Percentiles rank a stretch among this genome's conserved stretches.
Evolutionary conservation across 1,140 invertebrate species (phyloP).

Genomic region (Drosophila eugracilis): DNA sequence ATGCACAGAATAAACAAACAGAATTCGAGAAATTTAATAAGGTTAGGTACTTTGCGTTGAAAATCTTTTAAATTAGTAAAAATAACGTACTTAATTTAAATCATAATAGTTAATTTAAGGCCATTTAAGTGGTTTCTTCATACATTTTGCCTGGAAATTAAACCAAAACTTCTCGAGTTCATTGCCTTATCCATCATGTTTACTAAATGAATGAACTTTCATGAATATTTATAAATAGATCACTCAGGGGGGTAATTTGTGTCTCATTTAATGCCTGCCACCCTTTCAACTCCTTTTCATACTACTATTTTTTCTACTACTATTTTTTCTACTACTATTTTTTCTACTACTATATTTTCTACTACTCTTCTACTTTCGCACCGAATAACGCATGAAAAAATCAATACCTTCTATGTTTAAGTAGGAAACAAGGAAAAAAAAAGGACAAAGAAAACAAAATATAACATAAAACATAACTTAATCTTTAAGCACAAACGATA

Average conservation of each 20-base stretch:
- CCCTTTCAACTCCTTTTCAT: not conserved
- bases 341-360: too few relatives aligned
- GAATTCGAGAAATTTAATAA: not conserved
- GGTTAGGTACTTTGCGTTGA: too few relatives aligned
- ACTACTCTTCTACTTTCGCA: not conserved
- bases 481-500: constrained; percentile 40
- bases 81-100: not conserved
- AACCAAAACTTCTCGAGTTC: constrained; percentile 9
- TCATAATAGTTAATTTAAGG: constrained; percentile 2
- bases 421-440: constrained; percentile 30
- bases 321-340: not conserved
- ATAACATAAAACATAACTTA: constrained; percentile 59
- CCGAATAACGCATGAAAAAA: constrained; percentile 66
- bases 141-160: constrained; percentile 3
- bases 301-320: not conserved
- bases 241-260: not conserved
- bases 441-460: constrained; percentile 14
- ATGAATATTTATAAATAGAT: not conserved
- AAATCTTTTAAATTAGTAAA: too few relatives aligned
- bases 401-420: constrained; percentile 57
- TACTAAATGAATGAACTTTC: constrained; percentile 15
- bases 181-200: not conserved
- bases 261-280: constrained; percentile 8
- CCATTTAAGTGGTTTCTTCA: not conserved
- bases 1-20: not conserved